Percentiles rank a stretch among this genome's conserved stretches.
Evolutionary conservation across 2,888 invertebrate species (phyloP).

Genomic region (Galerucella calmariensis): DNA sequence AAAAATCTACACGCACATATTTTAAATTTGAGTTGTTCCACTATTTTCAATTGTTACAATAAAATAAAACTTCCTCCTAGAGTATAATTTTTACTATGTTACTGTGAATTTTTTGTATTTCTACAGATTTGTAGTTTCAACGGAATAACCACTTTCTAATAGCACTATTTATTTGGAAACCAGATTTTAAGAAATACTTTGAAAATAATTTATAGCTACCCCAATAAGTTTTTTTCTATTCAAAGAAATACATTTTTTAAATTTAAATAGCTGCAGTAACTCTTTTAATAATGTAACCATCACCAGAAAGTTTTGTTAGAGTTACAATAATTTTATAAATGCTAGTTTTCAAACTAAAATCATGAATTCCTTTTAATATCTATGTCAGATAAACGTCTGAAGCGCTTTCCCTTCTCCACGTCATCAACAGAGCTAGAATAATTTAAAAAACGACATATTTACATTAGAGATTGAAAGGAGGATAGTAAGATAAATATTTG

Average conservation of each 20-base stretch:
- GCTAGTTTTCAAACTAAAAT: too few relatives aligned
- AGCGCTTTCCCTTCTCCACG: too few relatives aligned
- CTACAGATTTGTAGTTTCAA: slow-evolving; percentile 48
- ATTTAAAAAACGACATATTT: too few relatives aligned
- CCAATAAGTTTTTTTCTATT: slow-evolving; percentile 38
- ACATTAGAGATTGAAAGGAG: too few relatives aligned
- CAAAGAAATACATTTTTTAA: neutral
- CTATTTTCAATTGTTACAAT: neutral
- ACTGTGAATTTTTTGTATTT: slow-evolving; percentile 43
- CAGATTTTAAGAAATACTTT: neutral
- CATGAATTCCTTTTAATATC: too few relatives aligned
- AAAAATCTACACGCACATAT: too few relatives aligned
- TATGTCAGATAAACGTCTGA: too few relatives aligned
- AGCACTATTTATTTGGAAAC: neutral
- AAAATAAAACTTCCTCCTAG: slow-evolving; percentile 3
- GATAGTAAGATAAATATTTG: too few relatives aligned
- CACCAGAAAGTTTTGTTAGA: too few relatives aligned
- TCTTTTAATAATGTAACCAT: neutral
- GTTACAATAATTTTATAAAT: too few relatives aligned
- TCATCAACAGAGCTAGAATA: too few relatives aligned
- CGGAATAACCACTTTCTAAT: slow-evolving; percentile 43
- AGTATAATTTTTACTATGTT: neutral
- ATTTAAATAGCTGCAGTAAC: slow-evolving; percentile 1
- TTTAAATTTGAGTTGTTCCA: too few relatives aligned
- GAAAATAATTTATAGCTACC: slow-evolving; percentile 39